Evolutionary conservation across 2,888 invertebrate genomes (phyloP), one percentile per base, ranked within the genome.

Genomic region (Scaptodrosophila latifasciaeformis): DNA sequence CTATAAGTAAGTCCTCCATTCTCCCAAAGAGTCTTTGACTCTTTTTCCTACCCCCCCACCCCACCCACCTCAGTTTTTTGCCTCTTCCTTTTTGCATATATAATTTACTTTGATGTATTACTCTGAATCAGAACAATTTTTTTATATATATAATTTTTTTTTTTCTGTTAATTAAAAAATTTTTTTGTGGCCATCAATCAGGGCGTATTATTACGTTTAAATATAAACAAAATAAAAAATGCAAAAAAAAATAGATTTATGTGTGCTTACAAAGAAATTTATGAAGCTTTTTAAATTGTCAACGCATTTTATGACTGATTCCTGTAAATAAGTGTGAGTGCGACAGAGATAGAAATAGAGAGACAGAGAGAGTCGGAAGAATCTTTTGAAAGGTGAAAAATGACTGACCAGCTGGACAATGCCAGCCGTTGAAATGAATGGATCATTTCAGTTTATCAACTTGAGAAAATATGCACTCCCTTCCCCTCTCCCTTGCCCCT

Each of bases 101-200:
- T 62, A 47, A 67, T 70, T 68, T 62, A 49, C 56, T 57, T 60
- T 74, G 72, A 74, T 74, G 72, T 62, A 74, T 74, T 74, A 76
- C 69, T 56, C 58, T 34, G 34, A 37, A 10, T 17, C 37, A 37
- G 10, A 17, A 9, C 17, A 37, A 13, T 34, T 34, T 34, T 34
- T 34, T 34, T 34, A 15, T 34, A 1, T 30, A 2, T 13, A 15
- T 15, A 2, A 10, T 39, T 39, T 39, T 19, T 39, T 39, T 45
- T 31, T 27, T 30, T 62, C 59, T 54, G 62, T 68, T 78, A 70
- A 78, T 72, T 72, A 65, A 65, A 68, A 54, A 59, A 81, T 80
- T 76, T 81, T 71, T 68, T 62, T 77, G 77, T 77, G 77, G 72
- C 83, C 82, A 81, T 82, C 82, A 81, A 83, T 83, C 82, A 81